Evolutionary conservation across 2,888 invertebrate species (phyloP), one percentile per base, ranked within the genome.

Genomic region (Cataglyphis rosenhaueri): DNA sequence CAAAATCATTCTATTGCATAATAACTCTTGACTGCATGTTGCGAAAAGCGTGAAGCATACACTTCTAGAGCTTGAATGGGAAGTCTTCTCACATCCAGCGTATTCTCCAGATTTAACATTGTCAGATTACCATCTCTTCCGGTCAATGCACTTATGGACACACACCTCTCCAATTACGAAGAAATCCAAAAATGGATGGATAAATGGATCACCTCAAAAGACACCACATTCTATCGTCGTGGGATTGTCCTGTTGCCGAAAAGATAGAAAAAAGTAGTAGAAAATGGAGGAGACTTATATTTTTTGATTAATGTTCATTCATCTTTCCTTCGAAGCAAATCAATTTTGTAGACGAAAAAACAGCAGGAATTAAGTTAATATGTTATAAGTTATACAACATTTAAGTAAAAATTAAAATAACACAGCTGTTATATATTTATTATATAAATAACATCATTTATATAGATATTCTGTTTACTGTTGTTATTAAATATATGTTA

Each of bases 221-320:
- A 25, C 1, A 25, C 1, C 1, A 25, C 25, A 25, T 25, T 25
- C 25, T 25, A 25, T 25, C 25, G 25, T 25, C 25, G 25, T 25
- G 25, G 25, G 25, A 25, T 25, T 25, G 25, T 1, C 25, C 25
- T 25, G 1, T 25, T 25, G 25, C 25, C 61, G 61, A 3, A 61
- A 25, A 59, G 15, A 64, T 64, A 38, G 21, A 21, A 64, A 38
- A 38, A 64, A 57, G 57, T 57, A 64, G 38, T 64, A 38, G 38
- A 64, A 64, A 64, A 64, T 64, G 21, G 21, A 35, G 38, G 64
- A 64, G 21, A 64, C 35, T 35, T 35, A 0, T 38, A 21, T 12
- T 64, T 64, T 64, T 5, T 64, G 25, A 25, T 25, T 25, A 25
- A 25, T 1, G 25, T 1, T 38, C 12, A 38, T 65, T 65, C 41